Conservation (phyloP, 2,888 invertebrate genomes). For the Eupithecia vulgata region DNA sequence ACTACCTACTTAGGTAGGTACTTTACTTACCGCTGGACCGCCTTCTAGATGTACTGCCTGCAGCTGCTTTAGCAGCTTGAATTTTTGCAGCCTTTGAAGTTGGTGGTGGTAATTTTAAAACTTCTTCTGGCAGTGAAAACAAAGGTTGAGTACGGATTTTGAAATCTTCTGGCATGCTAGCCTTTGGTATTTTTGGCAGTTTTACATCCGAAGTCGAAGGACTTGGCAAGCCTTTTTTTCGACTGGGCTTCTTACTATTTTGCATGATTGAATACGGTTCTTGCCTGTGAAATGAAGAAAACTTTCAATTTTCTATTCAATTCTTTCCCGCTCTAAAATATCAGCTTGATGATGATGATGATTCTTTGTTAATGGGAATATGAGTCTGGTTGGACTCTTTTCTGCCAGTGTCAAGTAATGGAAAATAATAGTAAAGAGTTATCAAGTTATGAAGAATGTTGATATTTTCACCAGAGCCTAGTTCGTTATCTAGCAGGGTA, state of each 20-base stretch:
- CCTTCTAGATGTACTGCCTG: constrained; percentile 50
- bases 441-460: no score
- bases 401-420: no score
- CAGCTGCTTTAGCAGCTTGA: constrained; percentile 58
- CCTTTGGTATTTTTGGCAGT: constrained; percentile 81
- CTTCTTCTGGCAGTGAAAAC: constrained; percentile 86
- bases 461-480: no score
- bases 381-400: no score
- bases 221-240: constrained; percentile 71
- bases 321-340: no score
- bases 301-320: not conserved
- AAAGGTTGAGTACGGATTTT: constrained; percentile 83
- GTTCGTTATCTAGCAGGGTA: no score
- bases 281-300: not conserved
- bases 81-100: constrained; percentile 64
- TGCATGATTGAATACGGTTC: not conserved
- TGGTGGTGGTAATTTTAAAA: constrained; percentile 78
- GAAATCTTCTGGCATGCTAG: constrained; percentile 83
- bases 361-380: no score
- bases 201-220: constrained; percentile 78
- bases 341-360: no score
- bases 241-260: constrained; percentile 54
- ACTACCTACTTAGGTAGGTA: not conserved
- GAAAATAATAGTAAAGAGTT: no score
- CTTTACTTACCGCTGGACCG: constrained; percentile 68